phyloP scores from a whole-genome alignment of 2,113 vertebrate genomes.

The Entelurus aequoreus region DNA sequence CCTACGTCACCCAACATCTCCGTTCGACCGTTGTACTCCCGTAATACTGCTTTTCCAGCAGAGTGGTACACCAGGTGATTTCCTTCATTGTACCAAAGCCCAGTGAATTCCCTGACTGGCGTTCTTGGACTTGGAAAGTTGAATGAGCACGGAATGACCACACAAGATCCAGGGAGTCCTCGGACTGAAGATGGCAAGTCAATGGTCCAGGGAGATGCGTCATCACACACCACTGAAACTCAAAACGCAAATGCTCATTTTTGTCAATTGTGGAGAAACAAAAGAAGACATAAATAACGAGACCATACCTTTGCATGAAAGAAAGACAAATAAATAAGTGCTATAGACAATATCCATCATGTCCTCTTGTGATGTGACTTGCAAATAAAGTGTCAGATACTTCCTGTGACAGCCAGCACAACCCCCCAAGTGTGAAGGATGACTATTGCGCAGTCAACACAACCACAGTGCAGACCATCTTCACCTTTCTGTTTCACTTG shows the following conservation, averaged over 20 bases:
- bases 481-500: neutral
- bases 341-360: constrained; percentile 28
- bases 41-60: neutral
- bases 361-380: neutral
- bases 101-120: constrained; percentile 18
- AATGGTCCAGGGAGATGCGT: constrained; percentile 46
- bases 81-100: constrained; percentile 32
- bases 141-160: constrained; percentile 65
- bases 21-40: constrained; percentile 34
- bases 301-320: constrained; percentile 31
- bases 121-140: constrained; percentile 33
- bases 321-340: constrained; percentile 18
- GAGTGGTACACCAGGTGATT: constrained; percentile 35
- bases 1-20: constrained; percentile 47
- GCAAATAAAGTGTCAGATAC: constrained; percentile 11
- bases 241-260: neutral
- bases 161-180: constrained; percentile 61
- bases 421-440: neutral
- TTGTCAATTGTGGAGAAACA: neutral
- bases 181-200: constrained; percentile 36
- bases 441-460: constrained; percentile 29
- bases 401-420: neutral
- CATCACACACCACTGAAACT: constrained; percentile 40
- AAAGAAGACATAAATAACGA: neutral
- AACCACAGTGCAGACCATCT: neutral